Conservation (phyloP, 2,797 vertebrate genomes). For the Amazonetta brasiliensis region DNA sequence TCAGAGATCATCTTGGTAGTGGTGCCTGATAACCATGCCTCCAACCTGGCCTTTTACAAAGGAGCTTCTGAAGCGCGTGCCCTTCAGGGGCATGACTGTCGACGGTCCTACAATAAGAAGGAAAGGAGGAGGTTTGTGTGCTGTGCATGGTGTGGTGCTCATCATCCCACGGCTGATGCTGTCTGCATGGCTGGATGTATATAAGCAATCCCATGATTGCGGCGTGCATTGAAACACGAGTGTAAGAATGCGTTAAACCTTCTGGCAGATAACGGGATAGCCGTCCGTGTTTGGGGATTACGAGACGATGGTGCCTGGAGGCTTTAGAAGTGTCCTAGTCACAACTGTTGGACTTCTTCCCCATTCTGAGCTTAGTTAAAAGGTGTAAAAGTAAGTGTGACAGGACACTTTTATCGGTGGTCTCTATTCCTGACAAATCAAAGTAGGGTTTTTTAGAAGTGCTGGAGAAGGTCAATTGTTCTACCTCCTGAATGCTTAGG, state of each 20-base stretch:
- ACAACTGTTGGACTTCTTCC: not conserved
- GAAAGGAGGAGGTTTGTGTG: not conserved
- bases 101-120: not conserved
- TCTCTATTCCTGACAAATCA: not conserved
- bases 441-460: not conserved
- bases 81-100: not conserved
- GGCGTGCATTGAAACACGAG: fast-evolving
- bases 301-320: not conserved
- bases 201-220: fast-evolving
- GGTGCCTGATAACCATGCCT: not conserved
- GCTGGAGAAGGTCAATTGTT: not conserved
- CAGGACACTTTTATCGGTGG: not conserved
- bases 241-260: not conserved
- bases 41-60: not conserved
- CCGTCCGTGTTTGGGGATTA: not conserved
- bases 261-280: not conserved
- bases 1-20: fast-evolving
- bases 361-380: not conserved
- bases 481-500: not conserved
- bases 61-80: not conserved
- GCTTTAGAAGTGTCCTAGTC: not conserved
- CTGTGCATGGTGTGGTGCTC: not conserved
- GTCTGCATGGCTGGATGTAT: fast-evolving
- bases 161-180: not conserved
- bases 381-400: not conserved